phyloP scores from a whole-genome alignment of 2,797 vertebrate species.

The Xenentodon cancila region DNA sequence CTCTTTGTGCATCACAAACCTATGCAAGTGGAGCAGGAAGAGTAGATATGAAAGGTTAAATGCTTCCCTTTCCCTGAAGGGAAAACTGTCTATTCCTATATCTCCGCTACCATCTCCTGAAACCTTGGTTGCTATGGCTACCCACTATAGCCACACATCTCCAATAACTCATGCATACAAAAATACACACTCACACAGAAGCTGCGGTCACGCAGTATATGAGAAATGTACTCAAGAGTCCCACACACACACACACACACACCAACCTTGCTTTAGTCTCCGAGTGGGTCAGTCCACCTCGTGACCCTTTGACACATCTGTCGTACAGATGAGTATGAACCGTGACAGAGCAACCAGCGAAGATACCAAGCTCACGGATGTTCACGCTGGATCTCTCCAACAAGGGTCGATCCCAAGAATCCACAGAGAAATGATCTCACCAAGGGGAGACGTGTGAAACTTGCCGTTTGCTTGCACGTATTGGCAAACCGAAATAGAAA shows the following conservation, averaged over 20 bases:
- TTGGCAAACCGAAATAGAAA: too few relatives aligned
- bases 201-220: constrained; percentile 7
- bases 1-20: too few relatives aligned
- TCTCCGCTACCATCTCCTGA: constrained; percentile 23
- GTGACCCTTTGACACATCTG: constrained; percentile 35
- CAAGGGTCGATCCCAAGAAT: neutral
- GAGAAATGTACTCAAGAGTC: constrained; percentile 8
- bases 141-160: constrained; percentile 19
- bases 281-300: constrained; percentile 15
- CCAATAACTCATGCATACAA: neutral
- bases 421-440: too few relatives aligned
- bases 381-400: too few relatives aligned
- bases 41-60: constrained; percentile 52
- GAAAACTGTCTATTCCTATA: constrained; percentile 47
- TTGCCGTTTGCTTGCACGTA: too few relatives aligned
- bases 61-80: constrained; percentile 37
- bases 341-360: constrained; percentile 23
- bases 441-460: too few relatives aligned
- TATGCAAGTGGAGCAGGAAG: constrained; percentile 14
- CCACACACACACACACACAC: constrained; percentile 2
- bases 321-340: constrained; percentile 10
- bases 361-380: too few relatives aligned
- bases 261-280: constrained; percentile 25
- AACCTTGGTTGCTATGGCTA: constrained; percentile 61
- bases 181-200: neutral